phyloP scores from a whole-genome alignment of 2,113 vertebrate species.

The Poeciliopsis occidentalis region DNA sequence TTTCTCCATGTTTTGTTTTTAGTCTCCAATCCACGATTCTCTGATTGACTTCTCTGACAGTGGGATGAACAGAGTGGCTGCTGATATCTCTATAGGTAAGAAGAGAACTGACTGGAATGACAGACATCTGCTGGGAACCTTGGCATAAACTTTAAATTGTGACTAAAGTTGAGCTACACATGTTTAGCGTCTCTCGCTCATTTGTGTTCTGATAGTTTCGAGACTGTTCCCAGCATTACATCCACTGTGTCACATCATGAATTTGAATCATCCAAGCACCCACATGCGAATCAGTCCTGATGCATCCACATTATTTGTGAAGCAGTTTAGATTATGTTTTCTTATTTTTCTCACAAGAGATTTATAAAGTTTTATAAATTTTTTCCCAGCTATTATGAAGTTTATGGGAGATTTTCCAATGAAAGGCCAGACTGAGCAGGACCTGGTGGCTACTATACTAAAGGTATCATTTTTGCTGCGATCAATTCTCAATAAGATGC shows the following conservation, averaged over 20 bases:
- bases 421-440: slow-evolving; percentile 89
- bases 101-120: not conserved
- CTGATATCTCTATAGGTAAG: slow-evolving; percentile 91
- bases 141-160: no score
- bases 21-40: slow-evolving; percentile 91
- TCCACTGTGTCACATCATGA: not conserved
- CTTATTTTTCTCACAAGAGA: not conserved
- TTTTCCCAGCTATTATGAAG: slow-evolving; percentile 88
- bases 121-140: no score
- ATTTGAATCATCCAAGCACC: no score
- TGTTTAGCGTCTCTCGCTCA: not conserved
- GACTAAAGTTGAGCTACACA: no score
- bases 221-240: not conserved
- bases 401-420: slow-evolving; percentile 95
- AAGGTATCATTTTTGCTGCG: slow-evolving; percentile 78
- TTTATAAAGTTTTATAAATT: not conserved
- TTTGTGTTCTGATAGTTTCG: not conserved
- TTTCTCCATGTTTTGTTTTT: slow-evolving; percentile 9
- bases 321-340: no score
- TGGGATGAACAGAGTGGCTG: slow-evolving; percentile 87
- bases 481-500: not conserved
- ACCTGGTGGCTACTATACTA: slow-evolving; percentile 82
- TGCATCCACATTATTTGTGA: no score
- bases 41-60: slow-evolving; percentile 91
- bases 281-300: no score